Conservation (phyloP, 2,888 invertebrate species). For the Arge pagana region DNA sequence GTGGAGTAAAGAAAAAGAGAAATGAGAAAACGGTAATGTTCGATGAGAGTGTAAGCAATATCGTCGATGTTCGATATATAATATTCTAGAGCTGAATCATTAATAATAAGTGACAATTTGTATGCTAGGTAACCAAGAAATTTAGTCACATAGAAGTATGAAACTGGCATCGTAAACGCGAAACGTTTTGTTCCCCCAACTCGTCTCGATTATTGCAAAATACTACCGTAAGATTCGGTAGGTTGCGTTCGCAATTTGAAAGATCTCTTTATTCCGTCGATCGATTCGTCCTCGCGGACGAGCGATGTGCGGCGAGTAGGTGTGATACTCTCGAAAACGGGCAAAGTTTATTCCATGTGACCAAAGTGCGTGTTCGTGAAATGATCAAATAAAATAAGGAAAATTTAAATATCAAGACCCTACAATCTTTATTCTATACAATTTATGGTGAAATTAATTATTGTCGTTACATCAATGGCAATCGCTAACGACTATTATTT, state of each 20-base stretch:
- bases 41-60: slow-evolving; percentile 4
- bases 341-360: slow-evolving; percentile 11
- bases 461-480: slow-evolving; percentile 36
- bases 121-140: neutral
- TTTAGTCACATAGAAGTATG: slow-evolving; percentile 5
- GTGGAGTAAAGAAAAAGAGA: slow-evolving; percentile 9
- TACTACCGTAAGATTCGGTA: too few species aligned
- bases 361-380: slow-evolving; percentile 11
- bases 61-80: slow-evolving; percentile 15
- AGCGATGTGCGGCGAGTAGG: too few species aligned
- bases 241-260: too few species aligned
- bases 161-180: too few species aligned
- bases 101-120: neutral
- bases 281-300: too few species aligned
- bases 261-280: too few species aligned
- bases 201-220: too few species aligned
- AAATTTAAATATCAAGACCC: slow-evolving; percentile 17
- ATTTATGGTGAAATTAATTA: slow-evolving; percentile 31
- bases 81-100: neutral
- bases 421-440: slow-evolving; percentile 23
- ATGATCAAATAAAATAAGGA: slow-evolving; percentile 12
- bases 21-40: slow-evolving; percentile 13
- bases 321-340: too few species aligned
- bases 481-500: slow-evolving; percentile 34
- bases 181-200: too few species aligned